A percentile compares a stretch with the other conserved stretches of the same genome.
These are phyloP conservation scores for Isurus oxyrinchus DNA, from an alignment of 2,113 vertebrate genomes.

Conservation along the genomic window DNA sequence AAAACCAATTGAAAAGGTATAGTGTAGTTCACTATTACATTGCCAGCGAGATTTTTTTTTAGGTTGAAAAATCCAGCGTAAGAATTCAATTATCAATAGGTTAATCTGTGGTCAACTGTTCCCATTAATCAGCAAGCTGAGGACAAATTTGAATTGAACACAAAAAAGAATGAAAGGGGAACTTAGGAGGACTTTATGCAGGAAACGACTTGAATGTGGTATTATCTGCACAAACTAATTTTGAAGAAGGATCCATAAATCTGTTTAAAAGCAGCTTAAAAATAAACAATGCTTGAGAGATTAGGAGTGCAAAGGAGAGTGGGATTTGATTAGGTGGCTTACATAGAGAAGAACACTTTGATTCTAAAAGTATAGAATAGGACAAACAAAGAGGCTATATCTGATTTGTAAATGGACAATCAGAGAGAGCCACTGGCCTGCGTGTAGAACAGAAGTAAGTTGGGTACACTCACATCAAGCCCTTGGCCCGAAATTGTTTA, in stretches of 20 bases:
- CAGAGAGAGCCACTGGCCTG: background rate
- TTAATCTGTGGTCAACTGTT: background rate
- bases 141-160: background rate
- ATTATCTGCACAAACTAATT: background rate
- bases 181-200: background rate
- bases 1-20: background rate
- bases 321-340: background rate
- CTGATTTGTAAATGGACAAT: background rate
- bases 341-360: background rate
- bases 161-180: background rate
- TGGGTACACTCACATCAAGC: background rate
- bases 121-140: background rate
- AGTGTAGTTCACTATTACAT: background rate
- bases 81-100: background rate
- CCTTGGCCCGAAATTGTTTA: background rate
- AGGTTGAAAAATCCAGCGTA: background rate
- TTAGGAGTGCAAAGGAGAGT: too few species aligned
- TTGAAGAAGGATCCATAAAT: background rate
- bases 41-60: background rate
- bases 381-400: background rate
- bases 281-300: background rate
- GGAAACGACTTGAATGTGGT: background rate
- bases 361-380: background rate
- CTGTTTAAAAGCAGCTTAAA: background rate
- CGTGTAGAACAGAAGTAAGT: background rate